These are phyloP conservation scores for Amblyraja radiata DNA, from an alignment of 2,797 vertebrate species.

Conservation along the genomic window DNA sequence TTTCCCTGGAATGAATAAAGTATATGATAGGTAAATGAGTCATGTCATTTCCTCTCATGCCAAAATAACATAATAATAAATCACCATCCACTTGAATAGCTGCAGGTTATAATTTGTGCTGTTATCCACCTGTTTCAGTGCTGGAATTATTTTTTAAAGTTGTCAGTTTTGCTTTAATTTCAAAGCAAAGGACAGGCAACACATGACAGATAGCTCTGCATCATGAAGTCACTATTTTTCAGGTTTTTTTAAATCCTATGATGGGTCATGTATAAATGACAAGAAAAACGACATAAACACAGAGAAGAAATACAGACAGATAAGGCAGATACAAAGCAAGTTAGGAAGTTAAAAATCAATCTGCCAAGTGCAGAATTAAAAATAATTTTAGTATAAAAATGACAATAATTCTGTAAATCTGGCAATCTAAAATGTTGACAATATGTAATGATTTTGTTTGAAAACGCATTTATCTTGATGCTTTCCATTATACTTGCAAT, in stretches of 20 bases:
- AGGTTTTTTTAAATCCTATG: neutral
- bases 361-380: constrained; percentile 16
- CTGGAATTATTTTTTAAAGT: neutral
- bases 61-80: constrained; percentile 24
- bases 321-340: neutral
- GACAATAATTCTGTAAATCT: constrained; percentile 8
- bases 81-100: neutral
- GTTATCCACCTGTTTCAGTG: neutral
- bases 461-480: neutral
- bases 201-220: neutral
- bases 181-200: neutral
- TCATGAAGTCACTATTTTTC: neutral
- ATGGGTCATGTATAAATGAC: constrained; percentile 17
- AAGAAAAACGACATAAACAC: neutral
- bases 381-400: neutral
- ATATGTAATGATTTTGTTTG: neutral
- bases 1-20: constrained; percentile 11
- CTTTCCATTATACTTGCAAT: neutral
- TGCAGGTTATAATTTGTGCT: neutral
- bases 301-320: neutral
- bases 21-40: neutral
- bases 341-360: neutral
- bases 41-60: neutral
- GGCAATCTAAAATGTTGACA: constrained; percentile 3
- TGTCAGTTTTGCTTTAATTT: constrained; percentile 18